phyloP scores from a whole-genome alignment of 2,797 vertebrate genomes.

The Mycteria americana region DNA sequence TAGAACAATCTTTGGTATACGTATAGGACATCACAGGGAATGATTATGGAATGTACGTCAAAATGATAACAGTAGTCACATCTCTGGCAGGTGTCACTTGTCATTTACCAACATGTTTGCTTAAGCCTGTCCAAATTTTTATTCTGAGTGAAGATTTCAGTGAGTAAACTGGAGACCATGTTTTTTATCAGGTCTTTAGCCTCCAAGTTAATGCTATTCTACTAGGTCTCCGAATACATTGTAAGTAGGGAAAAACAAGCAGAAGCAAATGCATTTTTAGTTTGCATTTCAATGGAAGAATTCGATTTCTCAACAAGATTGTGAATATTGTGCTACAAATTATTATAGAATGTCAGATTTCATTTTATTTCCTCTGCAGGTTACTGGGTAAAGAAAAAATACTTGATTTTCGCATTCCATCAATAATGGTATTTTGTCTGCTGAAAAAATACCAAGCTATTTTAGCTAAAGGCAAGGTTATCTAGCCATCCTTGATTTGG shows the following conservation, averaged over 20 bases:
- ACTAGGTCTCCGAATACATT: background rate
- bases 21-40: background rate
- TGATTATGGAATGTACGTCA: background rate
- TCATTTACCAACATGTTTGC: background rate
- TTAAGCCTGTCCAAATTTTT: background rate
- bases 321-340: background rate
- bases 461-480: conserved; percentile 60
- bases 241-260: background rate
- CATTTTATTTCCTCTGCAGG: background rate
- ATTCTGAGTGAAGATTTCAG: background rate
- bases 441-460: background rate
- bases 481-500: conserved; percentile 64
- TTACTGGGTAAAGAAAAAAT: background rate
- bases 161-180: background rate
- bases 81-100: background rate
- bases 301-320: background rate
- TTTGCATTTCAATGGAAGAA: background rate
- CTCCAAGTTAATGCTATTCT: background rate
- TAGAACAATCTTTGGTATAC: background rate
- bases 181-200: background rate
- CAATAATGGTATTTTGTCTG: conserved; percentile 26
- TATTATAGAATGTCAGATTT: conserved; percentile 3
- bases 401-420: conserved; percentile 48
- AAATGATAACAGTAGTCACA: background rate
- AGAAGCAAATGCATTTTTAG: background rate